Base-by-base conservation (phyloP, 2,113 vertebrate genomes). In the Myxocyprinus asiaticus region DNA sequence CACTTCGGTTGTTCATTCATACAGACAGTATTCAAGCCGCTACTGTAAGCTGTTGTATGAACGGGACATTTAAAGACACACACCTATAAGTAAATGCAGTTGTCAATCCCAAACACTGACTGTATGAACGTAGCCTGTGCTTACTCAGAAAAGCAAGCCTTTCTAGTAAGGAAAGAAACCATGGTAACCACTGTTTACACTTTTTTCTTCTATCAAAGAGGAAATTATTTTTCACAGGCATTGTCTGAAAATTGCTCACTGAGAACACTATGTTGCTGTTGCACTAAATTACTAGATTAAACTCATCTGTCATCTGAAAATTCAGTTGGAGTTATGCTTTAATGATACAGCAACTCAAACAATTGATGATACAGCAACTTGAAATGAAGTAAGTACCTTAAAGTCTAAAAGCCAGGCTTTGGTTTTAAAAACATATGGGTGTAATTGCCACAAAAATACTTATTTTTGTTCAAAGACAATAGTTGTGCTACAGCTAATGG, bases 111-210 rank as follows among this genome's bases (percentile, higher is more conserved):
- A 33, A n/a, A n/a, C n/a, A 1, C 22, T 33, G 22, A 3, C 22
- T 33, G 22, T 33, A 3, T 33, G 22, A 33, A 33, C 22, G 22
- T 33, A 1, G 22, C 22, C 51, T 55, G 55, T 68, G 64, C 62
- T 70, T 78, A n/a, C 42, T 80, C 56, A 71, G 68, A n/a, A 74
- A 48, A 56, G 50, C 67, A 66, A 67, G 44, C 6, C 11, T 9
- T 51, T 75, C 17, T 65, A 67, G 55, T n/a, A 74, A 75, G 44
- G 12, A 14, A 74, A n/a, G 14, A 79, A 65, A 50, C 79, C 70
- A 84, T 84, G 76, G 79, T 22, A 78, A 81, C 83, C 65, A 66
- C 65, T 76, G 70, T 84, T 81, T 84, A 78, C 73, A 69, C 22
- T 47, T 68, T 55, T 22, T 55, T 5, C n/a, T 14, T 61, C 42